Base-by-base conservation (phyloP, 2,888 invertebrate genomes). In the Scaeva pyrastri region DNA sequence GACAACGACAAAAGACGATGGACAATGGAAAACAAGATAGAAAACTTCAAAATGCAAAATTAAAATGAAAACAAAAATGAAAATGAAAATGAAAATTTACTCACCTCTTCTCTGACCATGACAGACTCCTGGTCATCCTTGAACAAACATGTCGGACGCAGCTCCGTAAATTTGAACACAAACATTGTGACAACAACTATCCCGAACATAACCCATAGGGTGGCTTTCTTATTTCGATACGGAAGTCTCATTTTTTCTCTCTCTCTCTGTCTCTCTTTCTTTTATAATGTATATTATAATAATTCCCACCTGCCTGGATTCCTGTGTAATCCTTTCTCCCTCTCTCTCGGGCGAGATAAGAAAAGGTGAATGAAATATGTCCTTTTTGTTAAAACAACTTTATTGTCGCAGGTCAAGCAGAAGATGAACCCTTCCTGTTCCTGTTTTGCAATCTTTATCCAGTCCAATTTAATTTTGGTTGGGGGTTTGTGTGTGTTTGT, bases 91-190 rank as follows among this genome's bases (percentile, higher is more conserved):
- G 66, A 55, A 71, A 75, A 71, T 68, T 66, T 88, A 90, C 91
- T 90, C 90, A 92, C 93, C 92, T 92, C 92, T 68, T 91, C 91
- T 82, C 90, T 90, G 71, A 91, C 85, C 91, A 92, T 91, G 88
- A 91, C 89, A 19, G 91, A 89, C 80, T 90, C 90, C 80, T 91
- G 89, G 79, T 92, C 91, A 85, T 92, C 90, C 86, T 89, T 91
- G 89, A 93, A 92, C 68, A 93, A 91, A 89, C 92, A 93, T 43
- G 91, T 91, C 80, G 93, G 92, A 26, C 92, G 91, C 88, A 93
- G 88, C 87, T 93, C 92, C 85, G 91, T 91, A 89, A 91, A 92
- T 90, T 93, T 93, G 89, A 93, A 92, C 84, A 92, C 90, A 89
- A 92, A 91, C 91, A 92, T 92, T 77, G 92, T 92, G 88, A 92